phyloP scores from a whole-genome alignment of 2,888 invertebrate species.

The Andrena haemorrhoa region DNA sequence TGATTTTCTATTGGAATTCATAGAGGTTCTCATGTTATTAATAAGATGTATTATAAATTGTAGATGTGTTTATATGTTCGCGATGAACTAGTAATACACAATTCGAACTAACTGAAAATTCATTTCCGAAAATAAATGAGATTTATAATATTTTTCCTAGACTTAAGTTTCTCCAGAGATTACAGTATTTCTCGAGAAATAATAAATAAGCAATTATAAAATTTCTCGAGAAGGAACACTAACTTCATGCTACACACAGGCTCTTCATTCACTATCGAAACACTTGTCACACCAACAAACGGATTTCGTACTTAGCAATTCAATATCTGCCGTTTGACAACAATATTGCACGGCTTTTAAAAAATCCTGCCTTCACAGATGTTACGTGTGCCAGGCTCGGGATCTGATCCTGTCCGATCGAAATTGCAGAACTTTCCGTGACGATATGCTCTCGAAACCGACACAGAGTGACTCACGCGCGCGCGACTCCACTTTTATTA shows the following conservation, averaged over 20 bases:
- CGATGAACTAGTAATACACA: no score
- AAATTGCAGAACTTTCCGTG: slow-evolving; percentile 45
- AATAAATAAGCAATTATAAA: no score
- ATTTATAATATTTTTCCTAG: no score
- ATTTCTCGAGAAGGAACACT: no score
- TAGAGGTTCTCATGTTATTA: no score
- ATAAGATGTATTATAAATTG: no score
- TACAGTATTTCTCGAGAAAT: no score
- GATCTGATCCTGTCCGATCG: slow-evolving; percentile 22
- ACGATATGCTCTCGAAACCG: slow-evolving; percentile 54
- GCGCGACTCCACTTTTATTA: slow-evolving; percentile 50
- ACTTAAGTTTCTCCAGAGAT: no score
- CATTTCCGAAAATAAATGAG: no score
- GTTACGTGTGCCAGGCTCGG: not conserved
- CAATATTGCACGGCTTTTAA: not conserved
- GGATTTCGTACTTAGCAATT: not conserved
- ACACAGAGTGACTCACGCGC: slow-evolving; percentile 60
- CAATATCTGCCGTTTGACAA: not conserved
- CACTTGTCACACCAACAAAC: not conserved
- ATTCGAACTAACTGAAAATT: no score
- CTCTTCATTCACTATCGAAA: not conserved
- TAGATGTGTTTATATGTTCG: no score
- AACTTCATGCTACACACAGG: not conserved
- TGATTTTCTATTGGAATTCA: no score
- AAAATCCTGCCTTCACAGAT: not conserved